Evolutionary conservation across 35 echinoderm and acorn worm genomes (phyloP).

Genomic region (Apostichopus japonicus): DNA sequence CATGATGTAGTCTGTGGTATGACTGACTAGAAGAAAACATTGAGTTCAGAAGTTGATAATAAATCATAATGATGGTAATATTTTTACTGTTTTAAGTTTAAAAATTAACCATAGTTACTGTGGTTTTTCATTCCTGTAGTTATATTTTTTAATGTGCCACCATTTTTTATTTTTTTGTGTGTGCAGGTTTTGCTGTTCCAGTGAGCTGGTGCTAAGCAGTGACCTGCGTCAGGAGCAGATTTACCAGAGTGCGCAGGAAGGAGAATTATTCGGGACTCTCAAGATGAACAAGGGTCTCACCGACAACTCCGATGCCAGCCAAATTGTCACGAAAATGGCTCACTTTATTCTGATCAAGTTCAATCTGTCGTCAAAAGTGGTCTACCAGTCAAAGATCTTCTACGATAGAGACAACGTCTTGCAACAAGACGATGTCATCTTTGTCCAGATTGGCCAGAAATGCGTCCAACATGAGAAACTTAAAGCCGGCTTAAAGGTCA

Average conservation of each 20-base stretch:
- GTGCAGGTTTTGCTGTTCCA: neutral
- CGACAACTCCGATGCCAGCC: constrained; percentile 45
- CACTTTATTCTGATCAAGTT: constrained; percentile 42
- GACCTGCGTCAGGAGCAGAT: neutral
- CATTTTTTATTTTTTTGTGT: neutral
- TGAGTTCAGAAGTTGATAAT: no score
- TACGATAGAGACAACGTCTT: neutral
- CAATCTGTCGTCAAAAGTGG: neutral
- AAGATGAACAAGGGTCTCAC: neutral
- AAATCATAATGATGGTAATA: no score
- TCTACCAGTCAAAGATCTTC: constrained; percentile 34
- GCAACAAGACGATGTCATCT: constrained; percentile 7
- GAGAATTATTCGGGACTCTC: constrained; percentile 43
- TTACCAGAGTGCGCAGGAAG: constrained; percentile 18
- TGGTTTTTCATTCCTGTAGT: no score
- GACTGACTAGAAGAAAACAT: no score
- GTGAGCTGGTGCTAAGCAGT: neutral
- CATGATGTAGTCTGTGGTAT: no score
- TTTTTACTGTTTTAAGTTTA: no score
- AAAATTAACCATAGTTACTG: no score
- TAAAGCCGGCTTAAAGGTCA: neutral
- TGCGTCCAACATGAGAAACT: constrained; percentile 15
- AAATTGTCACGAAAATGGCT: constrained; percentile 22
- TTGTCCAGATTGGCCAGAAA: neutral
- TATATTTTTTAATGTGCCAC: neutral